Percentiles rank a stretch among this genome's conserved stretches.
phyloP scores from a whole-genome alignment of 2,797 vertebrate species.

The Capromys pilorides region DNA sequence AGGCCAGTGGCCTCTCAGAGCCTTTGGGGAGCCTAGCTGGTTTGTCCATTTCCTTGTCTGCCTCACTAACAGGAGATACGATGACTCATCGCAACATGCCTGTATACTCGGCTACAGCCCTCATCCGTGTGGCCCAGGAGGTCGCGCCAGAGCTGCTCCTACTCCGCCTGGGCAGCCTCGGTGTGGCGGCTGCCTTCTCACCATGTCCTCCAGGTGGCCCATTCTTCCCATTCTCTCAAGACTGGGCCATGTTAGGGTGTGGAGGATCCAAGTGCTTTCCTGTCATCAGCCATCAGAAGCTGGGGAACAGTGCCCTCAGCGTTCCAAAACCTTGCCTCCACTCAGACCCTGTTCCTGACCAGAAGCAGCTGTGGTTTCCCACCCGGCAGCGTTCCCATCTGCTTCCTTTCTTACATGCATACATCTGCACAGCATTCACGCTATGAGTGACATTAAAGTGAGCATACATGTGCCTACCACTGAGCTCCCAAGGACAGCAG shows the following conservation, averaged over 20 bases:
- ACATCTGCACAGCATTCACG: neutral
- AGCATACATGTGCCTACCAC: neutral
- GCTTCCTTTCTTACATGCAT: neutral
- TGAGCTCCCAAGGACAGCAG: neutral
- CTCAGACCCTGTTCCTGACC: neutral
- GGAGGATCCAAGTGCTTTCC: neutral
- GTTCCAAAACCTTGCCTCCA: neutral
- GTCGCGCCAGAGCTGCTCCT: neutral
- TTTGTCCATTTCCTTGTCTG: too few species aligned
- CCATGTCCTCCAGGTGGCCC: neutral
- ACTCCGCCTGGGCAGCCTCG: neutral
- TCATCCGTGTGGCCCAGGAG: neutral
- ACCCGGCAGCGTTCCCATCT: neutral
- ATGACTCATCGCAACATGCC: rapidly evolving
- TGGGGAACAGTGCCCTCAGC: rapidly evolving
- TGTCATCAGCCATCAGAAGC: neutral
- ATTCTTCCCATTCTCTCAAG: neutral
- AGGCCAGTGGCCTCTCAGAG: neutral
- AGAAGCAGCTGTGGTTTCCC: neutral
- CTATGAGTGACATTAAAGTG: neutral
- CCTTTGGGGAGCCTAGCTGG: neutral
- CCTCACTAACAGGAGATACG: neutral
- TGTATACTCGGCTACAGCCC: neutral
- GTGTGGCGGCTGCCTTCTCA: neutral
- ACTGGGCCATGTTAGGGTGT: neutral